Percentiles rank a stretch among this genome's conserved stretches.
Evolutionary conservation across 2,797 vertebrate genomes (phyloP).

Genomic region (Balearica regulorum): DNA sequence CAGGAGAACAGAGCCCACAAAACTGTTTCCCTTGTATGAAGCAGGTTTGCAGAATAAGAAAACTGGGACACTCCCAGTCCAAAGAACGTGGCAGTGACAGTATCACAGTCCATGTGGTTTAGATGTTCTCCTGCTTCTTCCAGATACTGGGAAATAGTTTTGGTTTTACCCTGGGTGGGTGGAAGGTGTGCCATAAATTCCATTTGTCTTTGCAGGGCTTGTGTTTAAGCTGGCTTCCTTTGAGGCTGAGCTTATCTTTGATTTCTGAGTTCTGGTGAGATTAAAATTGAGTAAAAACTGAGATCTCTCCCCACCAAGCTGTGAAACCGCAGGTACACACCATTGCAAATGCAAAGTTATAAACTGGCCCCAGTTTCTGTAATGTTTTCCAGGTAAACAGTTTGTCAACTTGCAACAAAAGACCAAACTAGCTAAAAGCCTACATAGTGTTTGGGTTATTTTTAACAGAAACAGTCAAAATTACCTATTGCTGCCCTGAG

Average conservation of each 20-base stretch:
- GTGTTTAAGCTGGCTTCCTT: neutral
- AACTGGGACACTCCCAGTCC: neutral
- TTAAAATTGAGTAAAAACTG: neutral
- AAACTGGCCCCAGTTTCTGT: rapidly evolving
- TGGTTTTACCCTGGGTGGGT: rapidly evolving
- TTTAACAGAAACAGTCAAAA: neutral
- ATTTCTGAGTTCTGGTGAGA: neutral
- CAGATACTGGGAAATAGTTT: neutral
- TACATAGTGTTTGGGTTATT: rapidly evolving
- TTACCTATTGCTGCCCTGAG: neutral
- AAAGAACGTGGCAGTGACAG: rapidly evolving
- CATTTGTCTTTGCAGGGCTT: neutral
- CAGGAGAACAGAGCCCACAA: neutral
- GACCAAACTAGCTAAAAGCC: neutral
- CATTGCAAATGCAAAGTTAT: neutral
- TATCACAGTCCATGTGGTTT: rapidly evolving
- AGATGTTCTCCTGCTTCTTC: neutral
- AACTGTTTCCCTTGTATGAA: neutral
- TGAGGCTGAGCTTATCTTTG: neutral
- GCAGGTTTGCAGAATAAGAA: neutral
- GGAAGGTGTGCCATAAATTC: neutral
- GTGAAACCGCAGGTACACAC: neutral
- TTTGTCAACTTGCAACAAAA: neutral
- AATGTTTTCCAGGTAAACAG: neutral
- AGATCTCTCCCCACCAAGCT: neutral